Conservation (phyloP, 2,797 vertebrate species). For the Lepilemur ruficaudatus region DNA sequence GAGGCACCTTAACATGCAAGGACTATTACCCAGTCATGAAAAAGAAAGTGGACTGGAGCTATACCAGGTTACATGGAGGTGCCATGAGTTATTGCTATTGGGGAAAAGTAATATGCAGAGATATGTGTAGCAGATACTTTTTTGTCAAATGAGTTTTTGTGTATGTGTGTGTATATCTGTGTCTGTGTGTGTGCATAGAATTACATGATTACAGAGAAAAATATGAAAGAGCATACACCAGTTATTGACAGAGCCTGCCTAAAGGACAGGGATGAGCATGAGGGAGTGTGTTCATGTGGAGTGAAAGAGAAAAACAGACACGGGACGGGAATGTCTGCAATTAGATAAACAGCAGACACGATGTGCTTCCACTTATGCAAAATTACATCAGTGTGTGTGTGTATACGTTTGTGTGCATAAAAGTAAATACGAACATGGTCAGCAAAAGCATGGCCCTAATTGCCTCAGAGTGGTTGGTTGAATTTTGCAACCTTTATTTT, state of each 20-base stretch:
- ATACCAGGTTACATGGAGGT: accelerated
- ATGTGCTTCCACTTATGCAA: accelerated
- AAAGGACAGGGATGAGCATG: background rate
- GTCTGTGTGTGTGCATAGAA: too few relatives aligned
- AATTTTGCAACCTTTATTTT: background rate
- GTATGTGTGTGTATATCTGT: background rate
- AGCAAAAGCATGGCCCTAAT: background rate
- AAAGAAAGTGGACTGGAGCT: accelerated
- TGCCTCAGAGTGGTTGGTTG: background rate
- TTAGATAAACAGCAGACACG: too few relatives aligned
- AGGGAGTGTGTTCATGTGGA: too few relatives aligned
- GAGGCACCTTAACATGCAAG: background rate
- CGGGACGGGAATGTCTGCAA: accelerated
- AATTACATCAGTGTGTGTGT: accelerated
- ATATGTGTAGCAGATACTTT: background rate
- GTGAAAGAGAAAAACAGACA: too few relatives aligned
- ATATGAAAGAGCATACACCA: background rate
- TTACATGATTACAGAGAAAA: background rate
- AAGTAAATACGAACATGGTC: background rate
- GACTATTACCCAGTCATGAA: background rate
- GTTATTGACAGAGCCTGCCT: background rate
- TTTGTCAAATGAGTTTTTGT: background rate
- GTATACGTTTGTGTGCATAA: background rate
- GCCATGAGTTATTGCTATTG: accelerated
- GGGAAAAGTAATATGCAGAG: background rate